A percentile compares a stretch with the other conserved stretches of the same genome.
Conservation (phyloP, 2,797 vertebrate genomes). For the Oreonectes daqikongensis region DNA sequence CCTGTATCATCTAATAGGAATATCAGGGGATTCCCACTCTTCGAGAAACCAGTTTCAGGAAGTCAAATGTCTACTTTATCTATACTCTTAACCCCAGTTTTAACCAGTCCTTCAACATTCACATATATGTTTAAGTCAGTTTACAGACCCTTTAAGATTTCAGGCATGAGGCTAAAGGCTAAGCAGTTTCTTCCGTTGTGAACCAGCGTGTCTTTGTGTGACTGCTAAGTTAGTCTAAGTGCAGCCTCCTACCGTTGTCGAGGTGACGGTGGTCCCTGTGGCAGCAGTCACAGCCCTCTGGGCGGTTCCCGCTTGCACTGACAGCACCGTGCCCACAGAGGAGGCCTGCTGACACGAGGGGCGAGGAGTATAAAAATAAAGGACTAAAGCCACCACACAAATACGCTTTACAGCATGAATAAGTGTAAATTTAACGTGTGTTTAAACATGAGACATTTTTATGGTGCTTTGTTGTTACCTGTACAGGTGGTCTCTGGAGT, state of each 20-base stretch:
- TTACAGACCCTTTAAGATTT: slow-evolving; percentile 12
- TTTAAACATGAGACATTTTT: background rate
- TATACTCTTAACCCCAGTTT: background rate
- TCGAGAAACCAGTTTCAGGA: background rate
- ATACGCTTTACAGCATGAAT: background rate
- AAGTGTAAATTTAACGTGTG: background rate
- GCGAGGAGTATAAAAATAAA: background rate
- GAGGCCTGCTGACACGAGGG: slow-evolving; percentile 24
- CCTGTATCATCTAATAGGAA: background rate
- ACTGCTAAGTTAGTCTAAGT: slow-evolving; percentile 32
- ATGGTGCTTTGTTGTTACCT: slow-evolving; percentile 71
- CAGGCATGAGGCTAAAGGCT: background rate
- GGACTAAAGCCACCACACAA: slow-evolving; percentile 10
- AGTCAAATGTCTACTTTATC: background rate
- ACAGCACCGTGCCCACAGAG: slow-evolving; percentile 48
- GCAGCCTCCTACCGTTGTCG: slow-evolving; percentile 84
- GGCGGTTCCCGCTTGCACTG: slow-evolving; percentile 54
- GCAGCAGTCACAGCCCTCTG: slow-evolving; percentile 69
- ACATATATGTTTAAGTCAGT: background rate
- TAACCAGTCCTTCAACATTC: background rate
- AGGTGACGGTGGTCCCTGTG: slow-evolving; percentile 80
- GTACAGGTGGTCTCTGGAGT: slow-evolving; percentile 90
- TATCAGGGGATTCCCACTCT: slow-evolving; percentile 36
- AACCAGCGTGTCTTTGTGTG: slow-evolving; percentile 32
- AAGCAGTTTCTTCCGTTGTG: slow-evolving; percentile 19